Conservation (phyloP, 2,888 invertebrate genomes). For the Macaria liturata region DNA sequence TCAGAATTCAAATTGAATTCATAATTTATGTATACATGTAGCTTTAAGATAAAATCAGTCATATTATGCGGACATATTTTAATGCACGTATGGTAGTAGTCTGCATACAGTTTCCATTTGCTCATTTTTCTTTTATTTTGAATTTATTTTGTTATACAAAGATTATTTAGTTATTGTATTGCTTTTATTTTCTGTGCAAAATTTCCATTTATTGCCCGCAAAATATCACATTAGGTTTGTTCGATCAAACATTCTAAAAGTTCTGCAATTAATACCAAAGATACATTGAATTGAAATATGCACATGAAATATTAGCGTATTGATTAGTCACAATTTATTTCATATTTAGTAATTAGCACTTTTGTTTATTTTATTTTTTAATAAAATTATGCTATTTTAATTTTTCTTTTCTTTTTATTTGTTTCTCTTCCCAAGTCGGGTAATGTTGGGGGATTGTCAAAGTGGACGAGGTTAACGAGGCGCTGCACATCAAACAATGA, state of each 20-base stretch:
- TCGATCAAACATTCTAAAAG: no score
- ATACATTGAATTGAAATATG: constrained; percentile 28
- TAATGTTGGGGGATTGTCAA: constrained; percentile 69
- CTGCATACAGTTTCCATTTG: constrained; percentile 57
- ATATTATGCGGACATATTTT: constrained; percentile 37
- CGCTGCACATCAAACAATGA: constrained; percentile 75
- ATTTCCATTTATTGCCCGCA: not conserved
- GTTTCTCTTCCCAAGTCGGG: constrained; percentile 58
- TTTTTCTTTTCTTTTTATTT: constrained; percentile 57
- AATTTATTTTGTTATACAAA: constrained; percentile 43
- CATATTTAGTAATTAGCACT: constrained; percentile 51
- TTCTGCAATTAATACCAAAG: constrained; percentile 1
- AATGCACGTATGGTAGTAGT: constrained; percentile 65
- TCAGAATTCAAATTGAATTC: constrained; percentile 59
- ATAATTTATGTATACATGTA: constrained; percentile 39
- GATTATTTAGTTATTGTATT: constrained; percentile 36
- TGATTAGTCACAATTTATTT: constrained; percentile 51
- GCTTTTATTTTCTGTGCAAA: constrained; percentile 49
- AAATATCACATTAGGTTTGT: not conserved
- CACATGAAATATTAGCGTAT: constrained; percentile 49
- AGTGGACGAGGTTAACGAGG: constrained; percentile 71
- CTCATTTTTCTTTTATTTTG: constrained; percentile 47
- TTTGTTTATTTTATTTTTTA: constrained; percentile 52
- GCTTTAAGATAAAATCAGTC: constrained; percentile 31
- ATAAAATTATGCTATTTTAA: constrained; percentile 54